Evolutionary conservation across 2,888 invertebrate species (phyloP), one percentile per base, ranked within the genome.

Genomic region (Lepetodrilus schrolli): DNA sequence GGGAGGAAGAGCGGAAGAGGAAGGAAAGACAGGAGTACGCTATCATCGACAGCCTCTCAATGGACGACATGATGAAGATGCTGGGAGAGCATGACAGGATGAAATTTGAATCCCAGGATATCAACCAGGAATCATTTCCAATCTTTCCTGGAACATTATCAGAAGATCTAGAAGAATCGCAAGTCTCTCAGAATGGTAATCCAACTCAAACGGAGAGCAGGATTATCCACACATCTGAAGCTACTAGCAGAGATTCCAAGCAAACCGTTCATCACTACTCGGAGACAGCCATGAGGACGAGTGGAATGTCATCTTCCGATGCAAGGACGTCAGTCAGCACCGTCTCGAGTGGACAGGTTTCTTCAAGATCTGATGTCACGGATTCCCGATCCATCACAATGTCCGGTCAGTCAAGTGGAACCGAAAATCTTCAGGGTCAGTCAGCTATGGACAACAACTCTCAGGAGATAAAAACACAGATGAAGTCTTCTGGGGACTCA

Each of bases 51-150:
- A 58, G 30, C 34, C 58, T 58, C 10, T 58, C 58, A 5, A 58
- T 58, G 58, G 58, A 58, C 17, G 58, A 58, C n/a, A 58, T 58
- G 58, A 58, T 58, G 58, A 58, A 58, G 58, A 58, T 58, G 58
- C 58, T 58, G 0, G 58, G 58, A 4, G 58, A 58, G n/a, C 58
- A 58, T 58, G 58, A 58, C 30, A 58, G 58, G 17, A 58, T 30
- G 58, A 58, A 58, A 34, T 58, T 58, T 58, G 58, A 58, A 30
- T 30, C 26, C 30, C 58, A 58, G 13, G 58, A 58, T 17, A n/a
- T 30, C 17, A 30, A 10, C 17, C 30, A 58, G 34, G 58, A 58
- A n/a, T 7, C 30, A 17, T 58, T 58, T 17, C 58, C 58, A 13
- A 58, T 58, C 30, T 30, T 58, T 30, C 30, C 58, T 13, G 30